Evolutionary conservation across 1,140 invertebrate species (phyloP), one percentile per base, ranked within the genome.

Genomic region (Vanessa atalanta): DNA sequence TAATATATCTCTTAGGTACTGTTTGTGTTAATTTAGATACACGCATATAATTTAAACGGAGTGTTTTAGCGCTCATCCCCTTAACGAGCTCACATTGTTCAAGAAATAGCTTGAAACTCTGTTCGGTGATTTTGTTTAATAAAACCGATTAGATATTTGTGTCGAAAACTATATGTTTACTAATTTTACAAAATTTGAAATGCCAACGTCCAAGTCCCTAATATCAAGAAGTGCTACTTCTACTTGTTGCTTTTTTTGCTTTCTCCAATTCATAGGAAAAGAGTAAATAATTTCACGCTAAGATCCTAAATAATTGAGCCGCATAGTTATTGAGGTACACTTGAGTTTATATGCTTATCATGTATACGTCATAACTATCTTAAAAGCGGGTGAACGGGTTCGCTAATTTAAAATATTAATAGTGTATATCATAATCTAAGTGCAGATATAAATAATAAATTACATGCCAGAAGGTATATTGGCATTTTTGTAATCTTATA

Each of bases 21-120:
- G 75, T 74, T 76, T 72, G 73, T 63, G 73, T 77, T 76, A 79
- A 77, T 74, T 73, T 72, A 75, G 61, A 77, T 75, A 72, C 73
- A 68, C 71, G 77, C 76, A 81, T 80, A 85, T 87, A 87, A 86
- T 87, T 83, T 86, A 86, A 83, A 85, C 71, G 66, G 79, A 79
- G 73, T 81, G 82, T 81, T 89, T 89, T 86, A 83, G 55, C 79
- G 78, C 81, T 86, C 81, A 88, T 89, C 84, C 88, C 83, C 84
- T 83, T 90, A 89, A 87, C 83, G 86, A 83, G 83, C 77, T 82
- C 72, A 68, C 75, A 81, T 74, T 84, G 84, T 88, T 86, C 86
- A 81, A 86, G 86, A 88, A 88, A 88, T 86, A 86, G 77, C 82
- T 86, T 84, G 65, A 79, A 84, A 86, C 84, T 87, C 82, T 81